These are phyloP conservation scores for Drosophila orosa DNA, from an alignment of 1,140 invertebrate species.

Conservation along the genomic window DNA sequence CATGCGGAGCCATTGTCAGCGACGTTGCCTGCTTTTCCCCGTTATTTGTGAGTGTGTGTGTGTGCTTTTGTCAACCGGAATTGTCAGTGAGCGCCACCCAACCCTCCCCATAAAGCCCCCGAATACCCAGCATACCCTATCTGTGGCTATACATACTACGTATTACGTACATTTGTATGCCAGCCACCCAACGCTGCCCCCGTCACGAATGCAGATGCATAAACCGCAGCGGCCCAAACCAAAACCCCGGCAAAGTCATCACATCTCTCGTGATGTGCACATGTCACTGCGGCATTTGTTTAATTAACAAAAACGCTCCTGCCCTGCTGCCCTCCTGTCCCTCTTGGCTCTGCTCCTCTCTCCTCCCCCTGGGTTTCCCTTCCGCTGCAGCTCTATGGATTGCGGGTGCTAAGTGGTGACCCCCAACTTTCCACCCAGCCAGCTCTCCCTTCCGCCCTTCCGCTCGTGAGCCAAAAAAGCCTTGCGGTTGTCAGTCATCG, in stretches of 20 bases:
- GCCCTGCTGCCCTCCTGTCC: background rate
- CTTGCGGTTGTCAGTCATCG: slow-evolving; percentile 76
- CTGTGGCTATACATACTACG: background rate
- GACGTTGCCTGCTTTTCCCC: slow-evolving; percentile 51
- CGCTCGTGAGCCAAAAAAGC: slow-evolving; percentile 41
- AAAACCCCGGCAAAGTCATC: slow-evolving; percentile 62
- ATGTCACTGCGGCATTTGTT: slow-evolving; percentile 83
- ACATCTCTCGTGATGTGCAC: slow-evolving; percentile 75
- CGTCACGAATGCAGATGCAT: slow-evolving; percentile 53
- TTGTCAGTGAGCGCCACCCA: slow-evolving; percentile 31
- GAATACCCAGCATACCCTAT: slow-evolving; percentile 13
- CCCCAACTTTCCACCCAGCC: slow-evolving; percentile 16
- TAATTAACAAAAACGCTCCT: slow-evolving; percentile 77
- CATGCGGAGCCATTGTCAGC: slow-evolving; percentile 70
- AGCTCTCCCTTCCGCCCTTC: background rate
- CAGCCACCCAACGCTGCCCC: slow-evolving; percentile 7
- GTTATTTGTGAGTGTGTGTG: slow-evolving; percentile 52
- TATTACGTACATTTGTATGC: background rate
- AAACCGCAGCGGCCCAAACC: slow-evolving; percentile 49
- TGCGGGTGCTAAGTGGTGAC: slow-evolving; percentile 73
- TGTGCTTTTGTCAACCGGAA: slow-evolving; percentile 63
- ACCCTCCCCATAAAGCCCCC: slow-evolving; percentile 2
- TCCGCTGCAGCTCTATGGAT: slow-evolving; percentile 53
- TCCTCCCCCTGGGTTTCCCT: background rate
- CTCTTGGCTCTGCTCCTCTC: background rate